Evolutionary conservation across 2,797 vertebrate genomes (phyloP), one percentile per base, ranked within the genome.

Genomic region (Leptoclinus maculatus): DNA sequence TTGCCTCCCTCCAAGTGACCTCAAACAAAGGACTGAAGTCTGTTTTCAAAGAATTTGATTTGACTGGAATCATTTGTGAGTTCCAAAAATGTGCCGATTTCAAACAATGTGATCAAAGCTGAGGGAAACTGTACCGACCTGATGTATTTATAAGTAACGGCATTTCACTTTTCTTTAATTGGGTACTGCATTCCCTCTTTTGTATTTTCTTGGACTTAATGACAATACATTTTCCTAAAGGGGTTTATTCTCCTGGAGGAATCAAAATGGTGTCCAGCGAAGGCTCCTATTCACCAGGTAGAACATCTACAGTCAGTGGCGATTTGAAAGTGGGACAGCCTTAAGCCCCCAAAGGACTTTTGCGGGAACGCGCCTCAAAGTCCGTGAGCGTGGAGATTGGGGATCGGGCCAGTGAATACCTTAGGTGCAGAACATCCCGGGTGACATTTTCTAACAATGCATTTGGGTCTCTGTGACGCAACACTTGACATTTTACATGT

Each of bases 381-480:
- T 16, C 41, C 6, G 14, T 43, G 41, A 43, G 43, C 16, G 43
- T 45, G 43, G 16, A 45, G 43, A 7, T 45, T 45, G 43, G 43
- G 16, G 43, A 19, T 45, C 43, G 43, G 72, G 60, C 66, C 66
- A 45, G 54, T 23, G 39, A 76, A 62, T 12, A 65, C 12, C 90
- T 91, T 92, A 91, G 89, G 91, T 90, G 86, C 29, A 68, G 67
- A 80, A 71, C 78, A 74, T 64, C 80, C 25, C 16, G 19, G 65
- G 57, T 71, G 83, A 87, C 79, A 87, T 87, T 90, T 91, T 65
- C 77, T 25, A 58, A 76, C 74, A 25, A 19, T 57, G 60, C 2
- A 45, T 71, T 58, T 56, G 14, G n/a, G 53, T 60, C n/a, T 74
- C 53, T 75, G 49, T 76, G 66, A 84, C 6, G 23, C 17, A 88